Percentiles rank a stretch among this genome's conserved stretches.
phyloP scores from a whole-genome alignment of 2,888 invertebrate species.

The Cantharis rustica region DNA sequence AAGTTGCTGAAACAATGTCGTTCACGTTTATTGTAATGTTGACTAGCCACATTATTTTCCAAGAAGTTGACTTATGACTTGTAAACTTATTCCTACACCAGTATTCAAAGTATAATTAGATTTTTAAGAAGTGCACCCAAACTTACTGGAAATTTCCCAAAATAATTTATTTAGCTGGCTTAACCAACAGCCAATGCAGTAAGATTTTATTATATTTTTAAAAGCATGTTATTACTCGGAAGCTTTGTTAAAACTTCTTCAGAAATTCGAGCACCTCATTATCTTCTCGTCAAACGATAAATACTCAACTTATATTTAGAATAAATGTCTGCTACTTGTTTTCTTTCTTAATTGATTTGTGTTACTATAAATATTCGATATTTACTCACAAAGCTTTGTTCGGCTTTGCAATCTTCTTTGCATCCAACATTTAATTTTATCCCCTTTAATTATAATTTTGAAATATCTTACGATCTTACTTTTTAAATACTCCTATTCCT shows the following conservation, averaged over 20 bases:
- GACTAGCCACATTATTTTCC: slow-evolving; percentile 14
- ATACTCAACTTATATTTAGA: slow-evolving; percentile 4
- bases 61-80: slow-evolving; percentile 12
- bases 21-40: slow-evolving; percentile 37
- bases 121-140: neutral
- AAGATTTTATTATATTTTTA: neutral
- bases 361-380: slow-evolving; percentile 14
- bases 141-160: neutral
- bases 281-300: slow-evolving; percentile 7
- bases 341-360: slow-evolving; percentile 22
- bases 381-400: slow-evolving; percentile 9
- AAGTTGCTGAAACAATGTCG: slow-evolving; percentile 36
- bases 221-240: neutral
- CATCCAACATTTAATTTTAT: slow-evolving; percentile 17
- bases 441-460: neutral
- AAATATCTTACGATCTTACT: too few relatives aligned
- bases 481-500: too few relatives aligned
- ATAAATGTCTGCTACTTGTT: neutral
- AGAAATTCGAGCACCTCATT: slow-evolving; percentile 12
- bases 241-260: neutral
- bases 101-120: neutral
- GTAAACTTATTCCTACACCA: neutral
- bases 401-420: slow-evolving; percentile 9
- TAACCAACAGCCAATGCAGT: neutral
- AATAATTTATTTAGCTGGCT: neutral